A percentile compares a stretch with the other conserved stretches of the same genome.
phyloP scores from a whole-genome alignment of 2,113 vertebrate species.

The Oreochromis niloticus region DNA sequence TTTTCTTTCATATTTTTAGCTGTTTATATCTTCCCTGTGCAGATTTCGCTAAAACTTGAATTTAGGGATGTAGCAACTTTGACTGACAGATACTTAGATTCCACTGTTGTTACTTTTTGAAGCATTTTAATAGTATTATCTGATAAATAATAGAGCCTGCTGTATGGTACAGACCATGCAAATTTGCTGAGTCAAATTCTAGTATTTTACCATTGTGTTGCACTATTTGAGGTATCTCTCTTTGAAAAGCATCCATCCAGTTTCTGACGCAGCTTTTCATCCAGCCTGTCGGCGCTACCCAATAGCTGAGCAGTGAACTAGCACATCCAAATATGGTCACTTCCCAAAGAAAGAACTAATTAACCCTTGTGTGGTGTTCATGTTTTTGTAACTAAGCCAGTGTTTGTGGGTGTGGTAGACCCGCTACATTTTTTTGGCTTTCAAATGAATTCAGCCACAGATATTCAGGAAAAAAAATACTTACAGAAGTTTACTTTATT shows the following conservation, averaged over 20 bases:
- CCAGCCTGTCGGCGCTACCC: not conserved
- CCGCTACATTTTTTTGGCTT: not conserved
- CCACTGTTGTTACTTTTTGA: not conserved
- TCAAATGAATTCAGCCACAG: not conserved
- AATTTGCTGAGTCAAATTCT: not conserved
- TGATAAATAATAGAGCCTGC: fast-evolving
- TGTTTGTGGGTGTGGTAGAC: not conserved
- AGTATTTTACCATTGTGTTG: not conserved
- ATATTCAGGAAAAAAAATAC: not conserved
- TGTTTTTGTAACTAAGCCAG: not conserved
- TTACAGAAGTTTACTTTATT: not conserved
- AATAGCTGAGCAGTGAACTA: not conserved
- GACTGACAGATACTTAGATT: not conserved
- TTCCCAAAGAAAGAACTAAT: not conserved
- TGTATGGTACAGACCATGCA: not conserved
- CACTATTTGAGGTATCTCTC: not conserved
- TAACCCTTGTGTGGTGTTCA: not conserved
- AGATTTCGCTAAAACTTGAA: not conserved
- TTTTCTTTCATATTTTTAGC: not conserved
- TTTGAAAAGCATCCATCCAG: not conserved
- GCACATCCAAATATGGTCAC: not conserved
- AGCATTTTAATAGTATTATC: not conserved
- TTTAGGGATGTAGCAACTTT: not conserved
- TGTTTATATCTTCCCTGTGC: fast-evolving
- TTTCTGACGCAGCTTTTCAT: not conserved